Conservation (phyloP, 2,888 invertebrate genomes). For the Rhopalosiphum nymphaeae region DNA sequence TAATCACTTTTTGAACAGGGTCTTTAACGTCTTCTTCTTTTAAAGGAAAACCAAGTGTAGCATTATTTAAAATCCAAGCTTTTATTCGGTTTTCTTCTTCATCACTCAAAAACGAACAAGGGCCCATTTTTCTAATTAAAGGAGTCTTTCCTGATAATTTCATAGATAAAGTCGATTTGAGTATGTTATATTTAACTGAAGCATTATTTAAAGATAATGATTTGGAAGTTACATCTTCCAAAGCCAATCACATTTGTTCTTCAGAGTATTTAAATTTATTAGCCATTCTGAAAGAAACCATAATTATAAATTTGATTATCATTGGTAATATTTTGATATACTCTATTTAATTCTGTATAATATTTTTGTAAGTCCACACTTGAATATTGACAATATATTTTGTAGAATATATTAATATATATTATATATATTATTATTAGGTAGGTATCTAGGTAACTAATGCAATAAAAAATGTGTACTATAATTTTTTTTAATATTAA, state of each 20-base stretch:
- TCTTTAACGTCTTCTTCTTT: neutral
- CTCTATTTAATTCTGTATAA: neutral
- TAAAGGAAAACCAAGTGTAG: conserved; percentile 18
- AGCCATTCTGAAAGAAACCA: conserved; percentile 27
- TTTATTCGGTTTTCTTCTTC: conserved; percentile 1
- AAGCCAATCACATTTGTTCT: conserved; percentile 11
- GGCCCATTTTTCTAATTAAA: conserved; percentile 24
- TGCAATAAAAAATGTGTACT: neutral
- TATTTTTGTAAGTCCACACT: neutral
- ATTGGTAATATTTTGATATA: neutral
- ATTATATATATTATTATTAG: neutral
- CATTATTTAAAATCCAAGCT: conserved; percentile 27
- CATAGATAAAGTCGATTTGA: conserved; percentile 4
- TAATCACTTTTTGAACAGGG: neutral
- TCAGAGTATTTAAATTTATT: neutral
- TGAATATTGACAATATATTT: neutral
- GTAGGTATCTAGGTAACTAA: neutral
- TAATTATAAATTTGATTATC: neutral
- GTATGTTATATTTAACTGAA: conserved; percentile 13
- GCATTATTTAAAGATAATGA: neutral
- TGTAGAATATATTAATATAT: neutral
- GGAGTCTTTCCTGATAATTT: neutral
- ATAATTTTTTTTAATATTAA: neutral
- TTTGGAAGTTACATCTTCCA: conserved; percentile 22
- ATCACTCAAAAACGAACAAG: conserved; percentile 8